Percentiles rank a stretch among this genome's conserved stretches.
phyloP scores from a whole-genome alignment of 30 jellyfish, hydroid and myxozoan genomes.

The Morbakka virulenta region DNA sequence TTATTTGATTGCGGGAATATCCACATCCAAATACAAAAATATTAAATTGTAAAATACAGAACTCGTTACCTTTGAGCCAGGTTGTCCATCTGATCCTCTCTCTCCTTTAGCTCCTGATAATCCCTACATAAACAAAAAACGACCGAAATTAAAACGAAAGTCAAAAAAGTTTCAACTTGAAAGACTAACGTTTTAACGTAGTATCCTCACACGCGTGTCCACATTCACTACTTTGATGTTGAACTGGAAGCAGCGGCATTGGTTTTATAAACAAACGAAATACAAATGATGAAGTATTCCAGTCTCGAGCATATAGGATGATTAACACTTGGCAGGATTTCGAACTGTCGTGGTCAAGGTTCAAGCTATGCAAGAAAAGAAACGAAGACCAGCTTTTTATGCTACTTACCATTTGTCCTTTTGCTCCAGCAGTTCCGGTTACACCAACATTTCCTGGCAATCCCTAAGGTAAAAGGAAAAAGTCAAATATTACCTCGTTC shows the following conservation, averaged over 20 bases:
- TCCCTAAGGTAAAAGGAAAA: slow-evolving; percentile 20
- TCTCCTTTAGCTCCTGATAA: slow-evolving; percentile 74
- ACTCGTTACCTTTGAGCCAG: slow-evolving; percentile 70
- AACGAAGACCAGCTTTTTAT: too few relatives aligned
- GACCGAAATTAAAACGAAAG: not conserved
- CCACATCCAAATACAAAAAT: not conserved
- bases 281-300: too few relatives aligned
- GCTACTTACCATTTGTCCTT: slow-evolving; percentile 65
- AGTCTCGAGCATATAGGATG: too few relatives aligned
- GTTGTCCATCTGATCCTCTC: slow-evolving; percentile 70
- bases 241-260: too few relatives aligned
- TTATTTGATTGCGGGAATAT: too few relatives aligned
- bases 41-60: not conserved
- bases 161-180: not conserved
- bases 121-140: slow-evolving; percentile 46
- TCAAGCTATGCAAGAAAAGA: too few relatives aligned
- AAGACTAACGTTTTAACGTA: too few relatives aligned
- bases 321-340: too few relatives aligned
- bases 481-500: too few relatives aligned
- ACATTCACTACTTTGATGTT: too few relatives aligned
- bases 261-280: not conserved
- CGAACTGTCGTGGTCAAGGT: too few relatives aligned
- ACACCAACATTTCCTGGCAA: slow-evolving; percentile 50
- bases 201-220: too few relatives aligned
- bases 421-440: slow-evolving; percentile 38